Percentiles rank a stretch among this genome's conserved stretches.
phyloP scores from a whole-genome alignment of 2,797 vertebrate genomes.

The Harpagifer antarcticus region DNA sequence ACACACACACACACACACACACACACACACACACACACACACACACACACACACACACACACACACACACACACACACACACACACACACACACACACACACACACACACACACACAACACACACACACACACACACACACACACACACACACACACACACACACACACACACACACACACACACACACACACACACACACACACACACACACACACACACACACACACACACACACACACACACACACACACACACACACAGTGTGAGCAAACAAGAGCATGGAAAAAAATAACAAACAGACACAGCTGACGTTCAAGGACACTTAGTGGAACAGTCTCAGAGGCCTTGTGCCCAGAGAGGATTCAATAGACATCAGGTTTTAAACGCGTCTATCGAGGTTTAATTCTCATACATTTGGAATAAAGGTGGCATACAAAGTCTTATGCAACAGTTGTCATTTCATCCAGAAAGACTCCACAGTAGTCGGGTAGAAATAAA shows the following conservation, averaged over 20 bases:
- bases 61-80: conserved; percentile 52
- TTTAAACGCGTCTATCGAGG: not conserved
- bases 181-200: conserved; percentile 53
- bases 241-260: conserved; percentile 57
- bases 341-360: not conserved
- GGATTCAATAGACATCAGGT: not conserved
- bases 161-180: conserved; percentile 53
- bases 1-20: conserved; percentile 58
- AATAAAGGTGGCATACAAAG: not conserved
- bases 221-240: conserved; percentile 48
- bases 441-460: too few relatives aligned
- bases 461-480: too few relatives aligned
- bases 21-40: conserved; percentile 53
- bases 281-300: conserved; percentile 17
- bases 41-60: conserved; percentile 53
- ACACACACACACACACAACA: too few relatives aligned
- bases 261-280: conserved; percentile 56
- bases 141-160: conserved; percentile 56
- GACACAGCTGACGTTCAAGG: conserved; percentile 60
- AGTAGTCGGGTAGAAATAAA: too few relatives aligned
- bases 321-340: conserved; percentile 12
- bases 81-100: conserved; percentile 51
- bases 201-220: conserved; percentile 52
- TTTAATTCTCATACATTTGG: not conserved
- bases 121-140: conserved; percentile 53